phyloP scores from a whole-genome alignment of 2,113 vertebrate species.

The Ptilonorhynchus violaceus region DNA sequence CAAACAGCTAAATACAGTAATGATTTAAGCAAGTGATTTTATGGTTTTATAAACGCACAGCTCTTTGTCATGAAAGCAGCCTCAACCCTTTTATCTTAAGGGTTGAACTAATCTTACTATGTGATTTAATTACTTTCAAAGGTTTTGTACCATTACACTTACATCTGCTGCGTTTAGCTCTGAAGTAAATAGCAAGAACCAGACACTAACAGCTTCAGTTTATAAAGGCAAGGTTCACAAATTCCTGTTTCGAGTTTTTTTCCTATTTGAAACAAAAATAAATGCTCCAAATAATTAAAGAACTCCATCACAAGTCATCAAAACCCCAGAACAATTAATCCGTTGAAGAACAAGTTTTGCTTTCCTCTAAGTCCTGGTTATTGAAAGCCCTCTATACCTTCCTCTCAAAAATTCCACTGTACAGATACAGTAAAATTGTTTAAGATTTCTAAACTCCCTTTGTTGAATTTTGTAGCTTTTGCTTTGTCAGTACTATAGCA shows the following conservation, averaged over 20 bases:
- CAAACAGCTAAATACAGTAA: background rate
- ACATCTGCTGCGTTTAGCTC: background rate
- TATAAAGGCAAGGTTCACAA: slow-evolving; percentile 23
- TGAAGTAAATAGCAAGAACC: background rate
- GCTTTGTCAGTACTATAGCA: background rate
- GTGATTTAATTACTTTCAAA: slow-evolving; percentile 21
- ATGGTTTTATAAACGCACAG: slow-evolving; percentile 1
- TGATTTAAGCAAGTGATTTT: slow-evolving; percentile 15
- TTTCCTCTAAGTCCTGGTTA: background rate
- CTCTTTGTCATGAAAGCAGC: background rate
- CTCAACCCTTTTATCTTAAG: background rate
- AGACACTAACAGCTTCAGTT: slow-evolving; percentile 5
- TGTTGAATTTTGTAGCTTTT: slow-evolving; percentile 10
- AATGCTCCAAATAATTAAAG: background rate
- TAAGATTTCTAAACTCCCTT: background rate
- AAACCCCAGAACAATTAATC: background rate
- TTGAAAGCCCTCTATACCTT: background rate
- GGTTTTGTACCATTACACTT: background rate
- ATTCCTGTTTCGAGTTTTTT: slow-evolving; percentile 9
- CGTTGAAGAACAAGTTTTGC: background rate
- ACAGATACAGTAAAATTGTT: background rate
- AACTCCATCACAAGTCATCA: fast-evolving
- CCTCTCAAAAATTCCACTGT: background rate
- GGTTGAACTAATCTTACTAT: background rate
- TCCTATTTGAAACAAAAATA: background rate